Evolutionary conservation across 2,797 vertebrate species (phyloP).

Genomic region (Zalophus californianus): DNA sequence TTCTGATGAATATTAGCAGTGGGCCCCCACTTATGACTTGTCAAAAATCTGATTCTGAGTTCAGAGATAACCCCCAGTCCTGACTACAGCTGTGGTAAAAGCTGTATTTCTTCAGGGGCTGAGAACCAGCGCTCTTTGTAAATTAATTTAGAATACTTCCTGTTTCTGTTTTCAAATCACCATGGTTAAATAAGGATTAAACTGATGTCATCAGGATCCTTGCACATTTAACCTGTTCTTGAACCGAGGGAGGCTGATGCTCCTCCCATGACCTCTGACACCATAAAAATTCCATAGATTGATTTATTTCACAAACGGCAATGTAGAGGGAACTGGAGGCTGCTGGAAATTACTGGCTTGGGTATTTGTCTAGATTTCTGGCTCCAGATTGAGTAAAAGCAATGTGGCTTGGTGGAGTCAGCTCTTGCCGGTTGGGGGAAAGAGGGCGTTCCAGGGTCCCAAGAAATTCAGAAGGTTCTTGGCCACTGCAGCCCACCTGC

Average conservation of each 20-base stretch:
- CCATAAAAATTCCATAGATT: accelerated
- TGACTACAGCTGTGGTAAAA: not conserved
- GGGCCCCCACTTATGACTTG: accelerated
- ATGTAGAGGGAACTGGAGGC: no score
- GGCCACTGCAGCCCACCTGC: accelerated
- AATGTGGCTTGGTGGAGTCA: accelerated
- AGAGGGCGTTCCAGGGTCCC: accelerated
- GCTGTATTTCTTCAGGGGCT: not conserved
- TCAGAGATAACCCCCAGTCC: not conserved
- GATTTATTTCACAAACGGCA: no score
- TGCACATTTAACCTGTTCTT: not conserved
- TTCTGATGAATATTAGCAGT: not conserved
- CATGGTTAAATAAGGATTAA: not conserved
- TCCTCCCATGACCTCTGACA: not conserved
- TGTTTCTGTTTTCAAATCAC: constrained; percentile 9
- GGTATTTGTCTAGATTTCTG: not conserved
- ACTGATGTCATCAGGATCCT: not conserved
- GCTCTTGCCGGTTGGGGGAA: accelerated
- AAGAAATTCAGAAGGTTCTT: accelerated
- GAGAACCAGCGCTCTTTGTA: not conserved
- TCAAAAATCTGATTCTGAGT: not conserved
- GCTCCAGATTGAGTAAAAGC: not conserved
- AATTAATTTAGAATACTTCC: constrained; percentile 30
- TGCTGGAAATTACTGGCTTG: accelerated
- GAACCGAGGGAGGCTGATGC: not conserved